Base-by-base conservation (phyloP, 2,113 vertebrate species). In the Oxygymnocypris stewartii region DNA sequence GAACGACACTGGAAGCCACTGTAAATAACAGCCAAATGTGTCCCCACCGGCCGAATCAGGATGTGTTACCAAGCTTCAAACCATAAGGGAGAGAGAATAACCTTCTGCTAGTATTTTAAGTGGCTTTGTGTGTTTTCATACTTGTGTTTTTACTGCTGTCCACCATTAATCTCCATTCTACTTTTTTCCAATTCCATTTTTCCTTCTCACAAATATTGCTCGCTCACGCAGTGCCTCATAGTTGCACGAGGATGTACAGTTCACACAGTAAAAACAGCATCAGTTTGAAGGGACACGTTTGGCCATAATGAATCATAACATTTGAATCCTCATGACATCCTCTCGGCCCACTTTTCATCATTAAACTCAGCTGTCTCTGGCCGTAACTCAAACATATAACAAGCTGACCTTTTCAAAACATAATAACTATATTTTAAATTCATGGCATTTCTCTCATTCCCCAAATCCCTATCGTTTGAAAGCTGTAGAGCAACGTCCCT, bases 321-420 rank as follows among this genome's bases (percentile, higher is more conserved):
- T 84, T 84, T 54, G 28, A 54, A 71, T 83, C 11, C 44, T 23
- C 44, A 47, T 18, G 31, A 49, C 80, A 73, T 67, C 67, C 49
- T 74, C 69, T 40, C 69, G 6, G 47, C 47, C 35, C 65, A 57
- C 49, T 54, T 74, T 84, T 42, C 82, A 74, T 74, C 69, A 11
- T 84, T 74, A 67, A 42, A 11, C 35, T 54, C 67, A 10, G 67
- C 51, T 8, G 82, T 75, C 49, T 84, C 69, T 84, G 47, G 7
- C 40, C 20, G 49, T 74, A 75, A 84, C 69, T 59, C 82, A 74
- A 74, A 71, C 18, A 35, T 59, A 73, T 74, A 84, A 84, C 69
- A 84, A 84, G 82, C 49, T 84, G 69, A 84, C 82, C 82, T 84
- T 84, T 84, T 42, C 20, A 84, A 84, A 74, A 20, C 67, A 59